These are phyloP conservation scores for Pluvianellus socialis DNA, from an alignment of 2,113 vertebrate species.

Conservation along the genomic window DNA sequence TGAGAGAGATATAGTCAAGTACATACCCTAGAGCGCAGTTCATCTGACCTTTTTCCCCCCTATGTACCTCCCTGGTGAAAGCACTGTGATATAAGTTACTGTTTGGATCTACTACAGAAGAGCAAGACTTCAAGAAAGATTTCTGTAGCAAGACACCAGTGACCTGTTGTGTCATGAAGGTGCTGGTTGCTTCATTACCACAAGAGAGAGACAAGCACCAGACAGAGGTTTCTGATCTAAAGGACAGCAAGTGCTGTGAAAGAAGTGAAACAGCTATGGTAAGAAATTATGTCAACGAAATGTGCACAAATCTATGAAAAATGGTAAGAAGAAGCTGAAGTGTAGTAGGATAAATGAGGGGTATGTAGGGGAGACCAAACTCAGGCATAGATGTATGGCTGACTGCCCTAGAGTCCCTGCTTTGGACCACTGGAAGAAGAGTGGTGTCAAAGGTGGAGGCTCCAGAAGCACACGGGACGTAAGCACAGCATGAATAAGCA, in stretches of 20 bases:
- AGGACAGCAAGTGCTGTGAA: background rate
- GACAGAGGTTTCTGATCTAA: background rate
- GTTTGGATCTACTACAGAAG: background rate
- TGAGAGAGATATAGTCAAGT: background rate
- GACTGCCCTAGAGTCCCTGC: background rate
- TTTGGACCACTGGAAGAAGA: background rate
- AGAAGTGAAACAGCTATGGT: background rate
- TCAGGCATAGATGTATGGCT: rapidly evolving
- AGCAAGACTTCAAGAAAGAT: background rate
- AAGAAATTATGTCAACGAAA: background rate
- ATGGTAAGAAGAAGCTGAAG: background rate
- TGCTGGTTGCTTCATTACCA: background rate
- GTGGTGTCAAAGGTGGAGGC: background rate
- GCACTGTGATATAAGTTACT: background rate
- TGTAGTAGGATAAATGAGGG: background rate
- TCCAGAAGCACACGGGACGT: rapidly evolving
- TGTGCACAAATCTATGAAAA: background rate
- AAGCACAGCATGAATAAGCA: background rate
- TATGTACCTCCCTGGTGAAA: background rate
- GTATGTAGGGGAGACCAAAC: background rate
- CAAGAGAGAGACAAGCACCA: background rate
- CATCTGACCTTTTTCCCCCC: background rate
- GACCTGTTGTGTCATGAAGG: background rate
- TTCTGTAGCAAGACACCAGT: background rate
- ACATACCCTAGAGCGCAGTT: background rate